Evolutionary conservation across 2,797 vertebrate species (phyloP).

Genomic region (Xiphorhynchus erythropygius): DNA sequence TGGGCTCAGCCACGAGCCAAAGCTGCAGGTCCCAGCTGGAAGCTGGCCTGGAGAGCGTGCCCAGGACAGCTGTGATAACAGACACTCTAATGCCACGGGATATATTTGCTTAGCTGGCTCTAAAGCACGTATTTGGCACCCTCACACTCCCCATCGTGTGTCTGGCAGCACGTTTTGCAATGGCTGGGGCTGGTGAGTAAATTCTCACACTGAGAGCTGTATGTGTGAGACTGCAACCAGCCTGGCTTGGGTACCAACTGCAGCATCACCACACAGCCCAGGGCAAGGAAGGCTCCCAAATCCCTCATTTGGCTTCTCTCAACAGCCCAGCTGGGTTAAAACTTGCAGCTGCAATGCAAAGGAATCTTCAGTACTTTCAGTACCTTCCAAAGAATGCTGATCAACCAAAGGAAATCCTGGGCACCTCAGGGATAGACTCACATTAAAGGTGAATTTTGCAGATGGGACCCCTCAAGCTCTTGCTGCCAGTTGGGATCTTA

Average conservation of each 20-base stretch:
- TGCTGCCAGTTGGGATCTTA: not conserved
- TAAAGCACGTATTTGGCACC: not conserved
- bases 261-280: not conserved
- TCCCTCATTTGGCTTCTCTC: not conserved
- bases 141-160: rapidly evolving
- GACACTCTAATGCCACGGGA: rapidly evolving
- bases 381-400: not conserved
- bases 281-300: not conserved
- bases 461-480: not conserved
- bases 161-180: not conserved
- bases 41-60: not conserved
- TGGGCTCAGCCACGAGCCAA: not conserved
- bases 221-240: not conserved
- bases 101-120: not conserved
- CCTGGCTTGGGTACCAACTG: rapidly evolving
- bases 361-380: not conserved
- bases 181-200: not conserved
- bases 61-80: not conserved
- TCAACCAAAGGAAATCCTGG: not conserved
- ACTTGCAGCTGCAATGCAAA: not conserved
- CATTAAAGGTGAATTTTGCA: not conserved
- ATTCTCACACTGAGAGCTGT: not conserved
- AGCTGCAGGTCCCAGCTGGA: not conserved
- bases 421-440: not conserved
- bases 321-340: not conserved